These are phyloP conservation scores for Argentina silus DNA, from an alignment of 2,797 vertebrate genomes.

Conservation along the genomic window DNA sequence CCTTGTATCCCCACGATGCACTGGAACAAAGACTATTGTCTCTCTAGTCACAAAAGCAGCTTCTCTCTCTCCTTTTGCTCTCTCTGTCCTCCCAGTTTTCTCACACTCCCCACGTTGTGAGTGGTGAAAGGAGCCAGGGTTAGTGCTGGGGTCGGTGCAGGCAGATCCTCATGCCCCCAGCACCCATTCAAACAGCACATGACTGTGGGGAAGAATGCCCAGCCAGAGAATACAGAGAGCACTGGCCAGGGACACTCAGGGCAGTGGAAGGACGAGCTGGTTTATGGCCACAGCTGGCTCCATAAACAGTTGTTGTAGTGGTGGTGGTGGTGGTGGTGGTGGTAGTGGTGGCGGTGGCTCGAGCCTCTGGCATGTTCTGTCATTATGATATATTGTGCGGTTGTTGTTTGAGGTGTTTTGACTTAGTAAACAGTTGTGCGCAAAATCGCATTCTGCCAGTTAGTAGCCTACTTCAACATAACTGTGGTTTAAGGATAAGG, in stretches of 20 bases:
- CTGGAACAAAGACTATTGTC: conserved; percentile 82
- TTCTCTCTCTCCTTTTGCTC: conserved; percentile 65
- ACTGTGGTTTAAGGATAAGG: too few species aligned
- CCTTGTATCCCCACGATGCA: conserved; percentile 76
- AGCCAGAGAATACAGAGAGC: conserved; percentile 8
- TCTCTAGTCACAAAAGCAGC: conserved; percentile 79
- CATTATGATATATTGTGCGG: too few species aligned
- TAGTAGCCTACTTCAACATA: too few species aligned
- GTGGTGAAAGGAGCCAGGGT: conserved; percentile 67
- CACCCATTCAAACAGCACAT: conserved; percentile 63
- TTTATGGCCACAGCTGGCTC: not conserved
- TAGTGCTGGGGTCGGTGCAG: conserved; percentile 66
- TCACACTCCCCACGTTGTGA: conserved; percentile 72
- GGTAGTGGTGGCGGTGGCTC: not conserved
- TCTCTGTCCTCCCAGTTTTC: conserved; percentile 69
- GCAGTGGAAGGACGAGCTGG: not conserved
- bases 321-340: not conserved
- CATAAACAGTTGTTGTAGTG: not conserved
- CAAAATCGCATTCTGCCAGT: too few species aligned
- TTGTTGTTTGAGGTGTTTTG: too few species aligned
- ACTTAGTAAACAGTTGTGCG: too few species aligned
- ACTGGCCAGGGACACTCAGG: not conserved
- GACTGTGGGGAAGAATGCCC: conserved; percentile 39
- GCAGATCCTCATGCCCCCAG: conserved; percentile 57
- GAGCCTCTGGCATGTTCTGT: too few species aligned